Evolutionary conservation across 2,113 vertebrate genomes (phyloP).

Genomic region (Stigmatopora nigra): DNA sequence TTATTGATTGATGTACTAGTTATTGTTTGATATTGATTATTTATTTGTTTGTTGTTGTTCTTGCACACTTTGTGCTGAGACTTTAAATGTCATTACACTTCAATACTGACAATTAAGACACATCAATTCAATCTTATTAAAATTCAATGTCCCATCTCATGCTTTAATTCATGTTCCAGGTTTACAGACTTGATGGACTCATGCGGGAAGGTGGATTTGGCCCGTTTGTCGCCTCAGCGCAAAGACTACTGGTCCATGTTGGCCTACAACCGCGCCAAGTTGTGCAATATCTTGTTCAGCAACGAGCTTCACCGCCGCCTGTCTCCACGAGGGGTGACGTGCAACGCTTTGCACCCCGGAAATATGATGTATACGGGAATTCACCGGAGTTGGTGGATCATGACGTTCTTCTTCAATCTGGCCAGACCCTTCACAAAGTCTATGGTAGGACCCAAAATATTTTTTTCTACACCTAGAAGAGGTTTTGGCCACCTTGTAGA

Average conservation of each 20-base stretch:
- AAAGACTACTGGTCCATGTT: constrained; percentile 93
- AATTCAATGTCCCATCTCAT: constrained; percentile 65
- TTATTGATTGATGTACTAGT: too few relatives aligned
- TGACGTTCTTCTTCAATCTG: constrained; percentile 86
- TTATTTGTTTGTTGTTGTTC: too few relatives aligned
- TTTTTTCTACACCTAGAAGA: too few relatives aligned
- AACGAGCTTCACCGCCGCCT: constrained; percentile 87
- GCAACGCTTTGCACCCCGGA: constrained; percentile 87
- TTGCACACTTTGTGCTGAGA: too few relatives aligned
- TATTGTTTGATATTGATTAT: too few relatives aligned
- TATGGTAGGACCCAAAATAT: constrained; percentile 75
- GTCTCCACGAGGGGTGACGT: constrained; percentile 79
- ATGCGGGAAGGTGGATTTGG: constrained; percentile 80
- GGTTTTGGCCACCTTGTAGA: too few relatives aligned
- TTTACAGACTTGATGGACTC: constrained; percentile 86
- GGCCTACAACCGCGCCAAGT: constrained; percentile 94
- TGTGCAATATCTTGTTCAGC: constrained; percentile 92
- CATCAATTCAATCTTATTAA: too few relatives aligned
- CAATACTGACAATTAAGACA: too few relatives aligned
- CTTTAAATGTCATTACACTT: too few relatives aligned
- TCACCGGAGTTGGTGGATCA: constrained; percentile 89
- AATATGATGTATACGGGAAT: constrained; percentile 92
- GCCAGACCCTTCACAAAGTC: constrained; percentile 94
- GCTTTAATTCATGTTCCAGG: constrained; percentile 60
- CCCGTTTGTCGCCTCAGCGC: constrained; percentile 78